Base-by-base conservation (phyloP, 2,888 invertebrate genomes). In the Limnephilus auricula region DNA sequence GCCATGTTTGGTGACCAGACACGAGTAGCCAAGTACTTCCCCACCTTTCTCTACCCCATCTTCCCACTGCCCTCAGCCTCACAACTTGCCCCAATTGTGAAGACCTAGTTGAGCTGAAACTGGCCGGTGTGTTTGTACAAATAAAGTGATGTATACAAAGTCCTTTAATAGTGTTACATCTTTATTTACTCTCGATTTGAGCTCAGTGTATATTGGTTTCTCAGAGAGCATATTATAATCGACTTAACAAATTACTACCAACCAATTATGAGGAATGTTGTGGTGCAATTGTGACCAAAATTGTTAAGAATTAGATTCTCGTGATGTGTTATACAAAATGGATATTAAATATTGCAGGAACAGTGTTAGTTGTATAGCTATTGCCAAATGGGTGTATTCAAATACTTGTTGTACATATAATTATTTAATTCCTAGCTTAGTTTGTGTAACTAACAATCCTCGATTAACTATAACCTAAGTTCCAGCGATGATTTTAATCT, bases 201-300 rank as follows among this genome's bases (percentile, higher is more conserved):
- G 25, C 65, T 80, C n/a, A n/a, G 37, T 83, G 37, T 34, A 37
- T 37, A 83, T 40, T 86, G 45, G 50, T 86, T 86, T 50, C 86
- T 32, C 50, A 50, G 30, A 45, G 50, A 31, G 50, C n/a, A 86
- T 45, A 50, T 85, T 85, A 45, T 86, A 86, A 18, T 45, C 65
- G 30, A 50, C 86, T 4, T 13, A 34, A 32, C 83, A 80, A 32
- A 32, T 37, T 83, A 83, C 83, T 34, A 37, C 25, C 37, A 34
- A 50, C 50, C 32, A n/a, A n/a, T 34, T 90, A 86, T 18, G 34
- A 80, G 86, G 87, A 89, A 83, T 91, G 91, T 91, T 91, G 88
- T 86, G 91, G 91, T 91, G 91, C 86, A 91, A 92, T 80, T 89
- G 89, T 87, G 92, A 92, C 92, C 92, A 92, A 92, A 84, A 90